Evolutionary conservation across 2,888 invertebrate species (phyloP).

Genomic region (Mystacides longicornis): DNA sequence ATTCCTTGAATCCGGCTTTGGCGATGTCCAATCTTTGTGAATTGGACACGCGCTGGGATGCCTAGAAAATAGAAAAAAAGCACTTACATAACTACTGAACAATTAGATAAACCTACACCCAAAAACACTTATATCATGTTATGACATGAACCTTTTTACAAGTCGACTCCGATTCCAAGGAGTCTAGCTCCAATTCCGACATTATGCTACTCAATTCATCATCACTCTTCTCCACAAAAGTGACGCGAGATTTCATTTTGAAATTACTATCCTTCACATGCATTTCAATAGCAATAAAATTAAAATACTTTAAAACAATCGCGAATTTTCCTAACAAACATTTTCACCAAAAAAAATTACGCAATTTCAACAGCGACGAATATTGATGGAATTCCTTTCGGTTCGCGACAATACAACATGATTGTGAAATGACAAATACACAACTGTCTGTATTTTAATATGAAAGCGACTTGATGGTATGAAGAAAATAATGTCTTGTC

Average conservation of each 20-base stretch:
- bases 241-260: conserved; percentile 25
- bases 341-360: no score
- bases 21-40: conserved; percentile 35
- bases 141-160: conserved; percentile 8
- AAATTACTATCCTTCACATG: conserved; percentile 13
- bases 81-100: not conserved
- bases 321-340: not conserved
- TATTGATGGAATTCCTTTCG: no score
- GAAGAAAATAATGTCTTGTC: no score
- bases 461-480: no score
- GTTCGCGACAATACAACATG: no score
- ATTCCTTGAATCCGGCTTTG: conserved; percentile 34
- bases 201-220: conserved; percentile 21
- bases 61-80: conserved; percentile 21
- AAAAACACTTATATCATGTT: not conserved
- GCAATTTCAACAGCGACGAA: no score
- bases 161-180: conserved; percentile 17
- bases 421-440: no score
- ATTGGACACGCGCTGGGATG: conserved; percentile 26
- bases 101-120: not conserved
- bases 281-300: conserved; percentile 23
- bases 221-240: conserved; percentile 23
- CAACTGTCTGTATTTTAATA: no score
- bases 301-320: not conserved
- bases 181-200: conserved; percentile 24